Evolutionary conservation across 2,113 vertebrate genomes (phyloP).

Genomic region (Rafetus swinhoei): DNA sequence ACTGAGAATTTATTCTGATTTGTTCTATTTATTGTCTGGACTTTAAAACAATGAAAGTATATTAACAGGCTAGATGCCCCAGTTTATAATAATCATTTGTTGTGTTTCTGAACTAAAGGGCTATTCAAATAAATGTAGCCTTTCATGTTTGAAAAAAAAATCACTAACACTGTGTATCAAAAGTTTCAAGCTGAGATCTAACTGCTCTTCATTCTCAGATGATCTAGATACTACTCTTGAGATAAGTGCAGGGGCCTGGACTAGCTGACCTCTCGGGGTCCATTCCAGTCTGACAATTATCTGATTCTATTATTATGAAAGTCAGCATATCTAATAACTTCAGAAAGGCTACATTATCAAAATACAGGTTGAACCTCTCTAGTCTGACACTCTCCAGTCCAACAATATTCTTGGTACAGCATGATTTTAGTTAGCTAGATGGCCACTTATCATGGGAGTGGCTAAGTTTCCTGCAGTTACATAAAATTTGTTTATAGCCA

Average conservation of each 20-base stretch:
- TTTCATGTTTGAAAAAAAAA: not conserved
- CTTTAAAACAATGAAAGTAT: not conserved
- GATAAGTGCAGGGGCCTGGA: too few relatives aligned
- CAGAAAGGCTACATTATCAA: not conserved
- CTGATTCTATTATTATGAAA: not conserved
- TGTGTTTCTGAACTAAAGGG: not conserved
- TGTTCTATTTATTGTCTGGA: not conserved
- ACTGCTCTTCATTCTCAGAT: not conserved
- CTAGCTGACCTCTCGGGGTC: too few relatives aligned
- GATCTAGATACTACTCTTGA: too few relatives aligned
- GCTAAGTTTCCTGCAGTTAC: too few relatives aligned
- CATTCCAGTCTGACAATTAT: too few relatives aligned
- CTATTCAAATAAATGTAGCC: not conserved
- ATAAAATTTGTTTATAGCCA: too few relatives aligned
- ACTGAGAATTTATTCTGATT: not conserved
- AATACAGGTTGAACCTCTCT: not conserved
- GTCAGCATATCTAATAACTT: not conserved
- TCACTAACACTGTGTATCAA: rapidly evolving
- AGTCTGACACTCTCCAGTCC: too few relatives aligned
- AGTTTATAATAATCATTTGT: not conserved
- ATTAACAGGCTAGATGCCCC: not conserved
- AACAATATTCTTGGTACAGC: too few relatives aligned
- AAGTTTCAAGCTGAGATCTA: not conserved
- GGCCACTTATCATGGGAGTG: too few relatives aligned
- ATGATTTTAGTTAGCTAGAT: too few relatives aligned